Evolutionary conservation across 2,888 invertebrate species (phyloP), one percentile per base, ranked within the genome.

Genomic region (Kuschelorhynchus macadamiae): DNA sequence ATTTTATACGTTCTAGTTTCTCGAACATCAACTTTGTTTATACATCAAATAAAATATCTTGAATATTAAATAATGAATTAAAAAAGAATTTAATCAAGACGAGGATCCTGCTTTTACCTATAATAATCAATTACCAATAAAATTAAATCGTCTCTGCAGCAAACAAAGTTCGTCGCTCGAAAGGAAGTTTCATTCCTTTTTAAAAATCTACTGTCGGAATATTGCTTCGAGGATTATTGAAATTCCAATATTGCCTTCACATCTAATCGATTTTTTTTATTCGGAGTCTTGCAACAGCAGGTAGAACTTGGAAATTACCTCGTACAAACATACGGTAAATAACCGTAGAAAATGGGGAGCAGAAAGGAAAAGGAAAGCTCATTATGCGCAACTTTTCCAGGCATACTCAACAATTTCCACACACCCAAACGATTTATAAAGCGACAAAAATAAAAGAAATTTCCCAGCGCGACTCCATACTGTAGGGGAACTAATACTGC

Each of bases 371-470:
- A 63, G 62, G 63, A 67, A 67, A 61, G 63, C 67, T 63, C 59
- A 67, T 67, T 67, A 67, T 57, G 62, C 67, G 57, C 63, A 67
- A 62, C 62, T 67, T 63, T 63, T 63, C 62, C 68, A 52, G 47
- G 46, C 63, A 62, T 52, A 33, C 59, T 62, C 59, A 53, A 60
- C 63, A 68, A 64, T 68, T 64, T 68, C 59, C 64, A 44, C 68
- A 68, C 64, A 68, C 57, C 57, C 50, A 56, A 55, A 47, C 67
- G 67, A 56, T 67, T 67, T 67, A 61, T 56, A 67, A 67, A 67
- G 57, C 52, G 63, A 52, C 67, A 47, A 67, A 36, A 63, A 67
- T 67, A 67, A 67, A 56, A 61, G 57, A 57, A 61, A 63, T 56
- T 56, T 67, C 64, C 39, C 64, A 56, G 56, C 36, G 21, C 47